These are phyloP conservation scores for Amblyornis subalaris DNA, from an alignment of 2,113 vertebrate species.

Conservation along the genomic window DNA sequence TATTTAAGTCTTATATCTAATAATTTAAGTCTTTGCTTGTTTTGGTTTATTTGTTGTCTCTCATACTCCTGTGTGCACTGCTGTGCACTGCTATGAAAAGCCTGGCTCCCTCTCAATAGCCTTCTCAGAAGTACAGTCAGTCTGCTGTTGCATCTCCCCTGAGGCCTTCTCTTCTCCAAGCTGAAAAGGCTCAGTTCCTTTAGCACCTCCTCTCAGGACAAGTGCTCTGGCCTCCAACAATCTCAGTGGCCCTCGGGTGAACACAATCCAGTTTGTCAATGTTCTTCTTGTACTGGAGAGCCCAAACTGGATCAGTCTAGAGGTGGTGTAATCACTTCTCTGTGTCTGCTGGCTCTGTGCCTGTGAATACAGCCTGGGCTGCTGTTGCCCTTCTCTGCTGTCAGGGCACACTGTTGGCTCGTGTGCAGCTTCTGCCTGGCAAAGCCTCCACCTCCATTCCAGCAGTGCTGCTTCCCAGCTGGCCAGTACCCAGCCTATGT, in stretches of 20 bases:
- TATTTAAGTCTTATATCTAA: too few relatives aligned
- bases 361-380: not conserved
- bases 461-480: not conserved
- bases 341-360: not conserved
- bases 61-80: not conserved
- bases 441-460: not conserved
- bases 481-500: not conserved
- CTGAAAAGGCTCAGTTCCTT: not conserved
- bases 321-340: not conserved
- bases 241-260: not conserved
- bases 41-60: not conserved
- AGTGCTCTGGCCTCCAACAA: not conserved
- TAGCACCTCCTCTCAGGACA: not conserved
- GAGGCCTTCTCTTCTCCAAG: not conserved
- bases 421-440: not conserved
- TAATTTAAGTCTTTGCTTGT: not conserved
- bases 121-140: not conserved
- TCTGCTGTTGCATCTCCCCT: not conserved
- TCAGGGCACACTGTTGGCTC: not conserved
- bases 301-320: not conserved
- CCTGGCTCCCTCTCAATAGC: not conserved
- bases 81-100: not conserved
- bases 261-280: not conserved
- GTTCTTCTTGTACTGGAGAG: not conserved
- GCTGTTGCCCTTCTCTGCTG: not conserved